Evolutionary conservation across 2,113 vertebrate genomes (phyloP).

Genomic region (Peromyscus maniculatus): DNA sequence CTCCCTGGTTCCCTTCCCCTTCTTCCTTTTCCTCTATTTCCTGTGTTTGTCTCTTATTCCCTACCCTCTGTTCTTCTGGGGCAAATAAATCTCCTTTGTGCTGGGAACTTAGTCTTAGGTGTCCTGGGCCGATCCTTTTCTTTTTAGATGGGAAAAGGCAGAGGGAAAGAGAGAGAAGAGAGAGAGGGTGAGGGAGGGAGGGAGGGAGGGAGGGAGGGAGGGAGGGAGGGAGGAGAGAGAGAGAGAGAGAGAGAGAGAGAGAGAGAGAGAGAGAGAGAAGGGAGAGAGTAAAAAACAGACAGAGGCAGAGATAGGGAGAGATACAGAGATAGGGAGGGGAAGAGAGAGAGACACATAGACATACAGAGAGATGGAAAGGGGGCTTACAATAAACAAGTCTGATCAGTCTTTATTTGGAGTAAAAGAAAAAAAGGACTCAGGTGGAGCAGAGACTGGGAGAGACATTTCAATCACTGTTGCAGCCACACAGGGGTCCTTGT

Average conservation of each 20-base stretch:
- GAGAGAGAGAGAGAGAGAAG: not conserved
- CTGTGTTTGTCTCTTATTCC: not conserved
- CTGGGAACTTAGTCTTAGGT: too few species aligned
- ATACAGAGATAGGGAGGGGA: not conserved
- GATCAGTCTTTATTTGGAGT: not conserved
- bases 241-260: not conserved
- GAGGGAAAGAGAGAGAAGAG: too few species aligned
- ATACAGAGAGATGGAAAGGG: not conserved
- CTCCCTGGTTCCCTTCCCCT: not conserved
- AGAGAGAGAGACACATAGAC: not conserved
- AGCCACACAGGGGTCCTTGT: not conserved
- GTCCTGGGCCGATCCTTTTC: too few species aligned
- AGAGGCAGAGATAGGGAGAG: too few species aligned
- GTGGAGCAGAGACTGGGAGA: not conserved
- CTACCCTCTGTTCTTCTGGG: too few species aligned
- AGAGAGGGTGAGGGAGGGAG: too few species aligned
- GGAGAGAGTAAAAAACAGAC: rapidly evolving
- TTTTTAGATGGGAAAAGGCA: too few species aligned
- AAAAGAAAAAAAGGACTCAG: not conserved
- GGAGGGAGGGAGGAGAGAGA: not conserved
- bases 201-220: not conserved
- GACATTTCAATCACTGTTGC: rapidly evolving
- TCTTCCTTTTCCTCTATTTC: not conserved
- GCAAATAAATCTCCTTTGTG: too few species aligned
- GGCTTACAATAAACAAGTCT: not conserved